Evolutionary conservation across 2,888 invertebrate genomes (phyloP).

Genomic region (Himalopsyche anomala): DNA sequence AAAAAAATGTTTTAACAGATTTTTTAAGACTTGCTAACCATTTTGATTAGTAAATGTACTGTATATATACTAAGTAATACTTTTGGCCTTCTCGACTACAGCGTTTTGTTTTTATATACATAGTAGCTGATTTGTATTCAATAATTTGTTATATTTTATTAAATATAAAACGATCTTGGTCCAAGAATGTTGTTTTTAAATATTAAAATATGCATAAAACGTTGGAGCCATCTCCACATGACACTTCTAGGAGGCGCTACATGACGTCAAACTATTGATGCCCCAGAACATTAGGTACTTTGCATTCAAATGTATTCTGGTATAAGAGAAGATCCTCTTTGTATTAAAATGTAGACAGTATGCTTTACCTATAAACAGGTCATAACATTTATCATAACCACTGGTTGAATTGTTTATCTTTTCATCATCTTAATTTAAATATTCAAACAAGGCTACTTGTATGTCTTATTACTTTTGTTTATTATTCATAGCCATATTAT

Average conservation of each 20-base stretch:
- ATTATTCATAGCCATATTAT: slow-evolving; percentile 19
- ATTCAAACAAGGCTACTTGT: slow-evolving; percentile 40
- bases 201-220: slow-evolving; percentile 53
- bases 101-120: too few relatives aligned
- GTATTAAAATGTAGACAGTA: slow-evolving; percentile 12
- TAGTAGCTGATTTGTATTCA: too few relatives aligned
- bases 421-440: slow-evolving; percentile 41
- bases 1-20: too few relatives aligned
- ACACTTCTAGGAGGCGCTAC: slow-evolving; percentile 43
- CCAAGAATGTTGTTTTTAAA: slow-evolving; percentile 33
- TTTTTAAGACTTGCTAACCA: too few relatives aligned
- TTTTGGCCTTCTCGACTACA: too few relatives aligned
- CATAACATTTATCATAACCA: slow-evolving; percentile 42
- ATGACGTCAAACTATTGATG: slow-evolving; percentile 42
- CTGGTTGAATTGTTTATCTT: slow-evolving; percentile 28
- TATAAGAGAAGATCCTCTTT: slow-evolving; percentile 10
- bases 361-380: background rate
- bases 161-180: background rate
- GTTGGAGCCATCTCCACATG: slow-evolving; percentile 53
- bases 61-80: too few relatives aligned
- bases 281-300: slow-evolving; percentile 20
- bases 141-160: slow-evolving; percentile 34
- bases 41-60: too few relatives aligned
- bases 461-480: slow-evolving; percentile 18
- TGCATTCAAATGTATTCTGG: slow-evolving; percentile 23